Evolutionary conservation across 2,797 vertebrate species (phyloP), one percentile per base, ranked within the genome.

Genomic region (Octomys mimax): DNA sequence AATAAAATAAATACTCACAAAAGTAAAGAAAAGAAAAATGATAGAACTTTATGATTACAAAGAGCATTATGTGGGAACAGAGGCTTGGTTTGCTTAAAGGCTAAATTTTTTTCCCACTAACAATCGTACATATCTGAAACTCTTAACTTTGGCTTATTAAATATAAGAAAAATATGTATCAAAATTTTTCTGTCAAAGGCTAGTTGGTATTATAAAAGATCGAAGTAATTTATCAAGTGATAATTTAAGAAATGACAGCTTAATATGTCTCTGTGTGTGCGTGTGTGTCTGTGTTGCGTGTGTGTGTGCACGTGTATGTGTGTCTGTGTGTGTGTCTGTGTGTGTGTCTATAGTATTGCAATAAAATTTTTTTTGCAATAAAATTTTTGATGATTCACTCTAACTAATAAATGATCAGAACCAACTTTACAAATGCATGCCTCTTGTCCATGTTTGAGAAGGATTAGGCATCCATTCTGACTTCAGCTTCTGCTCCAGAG

Each of bases 1-100:
- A 52, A 78, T 33, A 33, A 78, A 78, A 78, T 75, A 42, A 46
- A 75, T 6, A 77, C 31, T 14, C 75, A 78, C 28, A 78, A 78
- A 78, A 49, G 18, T 46, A 77, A 77, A 77, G 42, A 77, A 46
- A 77, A 49, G 28, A 77, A 77, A 75, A 77, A 77, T 57, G 91
- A 85, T 46, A 84, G 31, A 96, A 57, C 83, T 64, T 82, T 70
- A 57, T 91, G 36, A 24, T 91, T 66, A 36, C 42, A 77, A 88
- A 82, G 54, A 4, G 36, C 28, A 6, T 91, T 91, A 54, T 62
- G 8, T 94, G 70, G 21, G 14, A 73, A 84, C 28, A 57, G 4
- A 83, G 19, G 18, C 5, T 83, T 42, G 39, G 3, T 79, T 94
- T 94, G 13, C 39, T 77, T 84, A 62, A 85, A 70, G 68, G 81